phyloP scores from a whole-genome alignment of 2,113 vertebrate genomes.

The Pogona vitticeps region DNA sequence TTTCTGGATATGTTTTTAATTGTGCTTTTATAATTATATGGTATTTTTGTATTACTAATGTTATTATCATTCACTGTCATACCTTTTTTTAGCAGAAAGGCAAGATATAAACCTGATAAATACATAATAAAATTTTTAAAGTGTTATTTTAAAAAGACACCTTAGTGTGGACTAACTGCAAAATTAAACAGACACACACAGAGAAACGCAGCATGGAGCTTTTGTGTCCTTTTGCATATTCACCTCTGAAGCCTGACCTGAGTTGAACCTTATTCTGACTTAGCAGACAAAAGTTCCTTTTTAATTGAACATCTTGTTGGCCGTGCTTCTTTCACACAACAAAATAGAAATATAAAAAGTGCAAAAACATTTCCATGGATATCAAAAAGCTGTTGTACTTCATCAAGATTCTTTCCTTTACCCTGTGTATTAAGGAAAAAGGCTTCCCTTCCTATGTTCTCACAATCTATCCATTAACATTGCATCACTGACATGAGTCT shows the following conservation, averaged over 20 bases:
- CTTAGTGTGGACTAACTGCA: background rate
- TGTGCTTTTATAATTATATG: too few relatives aligned
- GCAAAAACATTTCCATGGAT: background rate
- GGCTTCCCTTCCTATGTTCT: background rate
- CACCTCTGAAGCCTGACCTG: background rate
- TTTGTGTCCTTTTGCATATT: background rate
- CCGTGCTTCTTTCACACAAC: conserved; percentile 29
- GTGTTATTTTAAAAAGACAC: background rate
- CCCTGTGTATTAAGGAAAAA: too few relatives aligned
- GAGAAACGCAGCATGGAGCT: background rate
- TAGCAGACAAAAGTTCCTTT: background rate
- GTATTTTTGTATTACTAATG: background rate
- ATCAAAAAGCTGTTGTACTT: fast-evolving
- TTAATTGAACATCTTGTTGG: background rate
- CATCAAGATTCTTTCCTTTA: background rate
- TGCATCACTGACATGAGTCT: background rate
- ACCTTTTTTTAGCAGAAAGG: background rate
- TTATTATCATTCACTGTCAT: background rate
- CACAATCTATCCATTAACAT: fast-evolving
- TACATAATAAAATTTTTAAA: too few relatives aligned
- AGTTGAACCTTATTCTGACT: background rate
- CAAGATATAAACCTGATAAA: background rate
- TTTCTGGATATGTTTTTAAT: too few relatives aligned
- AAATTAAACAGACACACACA: background rate
- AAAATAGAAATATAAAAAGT: fast-evolving